These are phyloP conservation scores for Garra rufa DNA, from an alignment of 2,113 vertebrate genomes.

Conservation along the genomic window DNA sequence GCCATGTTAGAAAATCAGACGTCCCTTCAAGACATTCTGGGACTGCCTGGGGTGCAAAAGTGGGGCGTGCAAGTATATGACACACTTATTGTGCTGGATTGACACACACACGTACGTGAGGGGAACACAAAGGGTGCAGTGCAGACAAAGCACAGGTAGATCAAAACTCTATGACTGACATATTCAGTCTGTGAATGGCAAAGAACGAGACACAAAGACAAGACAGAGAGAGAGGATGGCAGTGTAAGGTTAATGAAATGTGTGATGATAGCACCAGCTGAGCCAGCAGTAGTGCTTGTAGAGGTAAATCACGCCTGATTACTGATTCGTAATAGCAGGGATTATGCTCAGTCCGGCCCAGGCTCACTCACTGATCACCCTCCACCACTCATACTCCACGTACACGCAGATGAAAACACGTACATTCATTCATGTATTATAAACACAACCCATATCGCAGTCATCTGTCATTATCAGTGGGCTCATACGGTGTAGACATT, in stretches of 20 bases:
- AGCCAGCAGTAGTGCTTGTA: constrained; percentile 56
- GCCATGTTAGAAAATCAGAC: not conserved
- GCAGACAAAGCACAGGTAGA: constrained; percentile 37
- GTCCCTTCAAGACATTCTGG: not conserved
- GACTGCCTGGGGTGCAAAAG: not conserved
- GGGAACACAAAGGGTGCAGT: constrained; percentile 28
- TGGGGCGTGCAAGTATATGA: not conserved
- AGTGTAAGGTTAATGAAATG: constrained; percentile 47
- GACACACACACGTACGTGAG: not conserved
- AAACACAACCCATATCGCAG: not conserved
- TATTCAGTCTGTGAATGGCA: not conserved
- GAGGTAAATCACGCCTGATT: constrained; percentile 58
- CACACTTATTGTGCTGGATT: constrained; percentile 1
- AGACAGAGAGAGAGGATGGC: not conserved
- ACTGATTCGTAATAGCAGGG: constrained; percentile 58
- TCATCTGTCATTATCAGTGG: not conserved
- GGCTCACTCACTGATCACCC: constrained; percentile 38
- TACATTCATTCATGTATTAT: constrained; percentile 21
- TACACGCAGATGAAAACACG: constrained; percentile 17
- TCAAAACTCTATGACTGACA: constrained; percentile 17
- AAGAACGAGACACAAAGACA: constrained; percentile 39
- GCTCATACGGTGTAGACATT: not conserved
- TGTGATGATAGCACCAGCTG: constrained; percentile 58
- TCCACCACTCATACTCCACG: constrained; percentile 4
- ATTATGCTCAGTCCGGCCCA: constrained; percentile 49